These are phyloP conservation scores for Anguilla obscura DNA, from an alignment of 2,797 vertebrate species.

Conservation along the genomic window DNA sequence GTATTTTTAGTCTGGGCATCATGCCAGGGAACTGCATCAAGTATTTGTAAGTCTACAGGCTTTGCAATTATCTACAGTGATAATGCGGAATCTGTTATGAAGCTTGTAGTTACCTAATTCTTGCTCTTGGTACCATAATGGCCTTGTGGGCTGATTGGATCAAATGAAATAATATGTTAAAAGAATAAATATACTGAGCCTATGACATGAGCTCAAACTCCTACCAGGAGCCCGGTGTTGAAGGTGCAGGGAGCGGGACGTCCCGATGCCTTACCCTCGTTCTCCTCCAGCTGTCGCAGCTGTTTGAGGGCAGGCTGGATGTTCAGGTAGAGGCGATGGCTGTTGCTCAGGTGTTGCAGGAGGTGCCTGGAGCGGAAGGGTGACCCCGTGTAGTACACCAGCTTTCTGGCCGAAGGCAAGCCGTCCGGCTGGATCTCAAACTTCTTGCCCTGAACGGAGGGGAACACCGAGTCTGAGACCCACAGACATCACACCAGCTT, in stretches of 20 bases:
- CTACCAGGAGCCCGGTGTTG: not conserved
- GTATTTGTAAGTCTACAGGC: too few species aligned
- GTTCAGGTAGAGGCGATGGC: conserved; percentile 83
- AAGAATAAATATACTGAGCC: not conserved
- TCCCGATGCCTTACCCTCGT: conserved; percentile 70
- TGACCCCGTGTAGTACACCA: conserved; percentile 86
- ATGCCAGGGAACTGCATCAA: not conserved
- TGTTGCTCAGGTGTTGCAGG: conserved; percentile 82
- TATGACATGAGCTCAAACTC: not conserved
- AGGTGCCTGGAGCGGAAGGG: conserved; percentile 84
- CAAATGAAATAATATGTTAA: not conserved
- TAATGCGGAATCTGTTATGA: too few species aligned
- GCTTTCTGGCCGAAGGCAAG: conserved; percentile 82
- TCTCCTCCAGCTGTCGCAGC: conserved; percentile 82
- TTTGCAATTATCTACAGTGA: too few species aligned
- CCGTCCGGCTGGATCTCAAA: conserved; percentile 90
- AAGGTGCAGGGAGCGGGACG: not conserved
- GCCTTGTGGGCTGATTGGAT: not conserved
- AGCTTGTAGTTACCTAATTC: not conserved
- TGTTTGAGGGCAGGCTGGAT: conserved; percentile 80
- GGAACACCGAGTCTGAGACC: not conserved
- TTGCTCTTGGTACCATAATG: not conserved
- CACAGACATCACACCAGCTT: not conserved
- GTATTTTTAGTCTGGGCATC: not conserved
- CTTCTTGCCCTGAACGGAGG: conserved; percentile 79